Evolutionary conservation across 2,113 vertebrate species (phyloP), one percentile per base, ranked within the genome.

Genomic region (Muntiacus muntjak): DNA sequence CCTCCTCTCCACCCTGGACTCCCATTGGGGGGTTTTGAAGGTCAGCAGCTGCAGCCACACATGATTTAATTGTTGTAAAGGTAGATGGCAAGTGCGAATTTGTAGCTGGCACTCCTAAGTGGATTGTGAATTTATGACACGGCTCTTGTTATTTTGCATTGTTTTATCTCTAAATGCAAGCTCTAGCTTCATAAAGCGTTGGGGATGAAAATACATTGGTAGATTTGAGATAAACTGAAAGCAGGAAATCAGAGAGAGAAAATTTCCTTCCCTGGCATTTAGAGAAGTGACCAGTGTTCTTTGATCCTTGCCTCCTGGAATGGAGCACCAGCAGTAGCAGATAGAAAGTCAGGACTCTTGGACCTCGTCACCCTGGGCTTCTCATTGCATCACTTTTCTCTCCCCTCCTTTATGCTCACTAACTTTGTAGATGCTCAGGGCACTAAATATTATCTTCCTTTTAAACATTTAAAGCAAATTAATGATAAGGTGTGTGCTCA

Each of bases 361-460:
- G 40, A 6, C 54, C 55, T 21, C 1, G 0, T 52, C 21, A 26
- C 7, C 19, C 16, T 1, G 4, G 6, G 28, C 28, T 11, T 7
- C 30, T 28, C 5, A 4, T 4, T 5, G 1, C 9, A 4, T 45
- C 2, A 21, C 2, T n/a, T 54, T 21, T 82, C 15, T 43, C 19
- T 55, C 26, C 3, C 36, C 10, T 25, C 54, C 11, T 90, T 86
- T 16, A 33, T 7, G 2, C 30, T 64, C 21, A 50, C 1, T 36
- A 92, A 78, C 36, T 43, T 36, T 36, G 9, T 8, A 85, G 14
- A 26, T 84, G 2, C 7, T 25, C 47, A 47, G 6, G 30, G 17
- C 11, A 82, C 16, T 7, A 58, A 28, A 76, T 40, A 26, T 33
- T 50, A 52, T 36, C n/a, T 40, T 76, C 17, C 26, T 26, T 16